A percentile compares a stretch with the other conserved stretches of the same genome.
phyloP scores from a whole-genome alignment of 2,797 vertebrate genomes.

The Nasua narica region DNA sequence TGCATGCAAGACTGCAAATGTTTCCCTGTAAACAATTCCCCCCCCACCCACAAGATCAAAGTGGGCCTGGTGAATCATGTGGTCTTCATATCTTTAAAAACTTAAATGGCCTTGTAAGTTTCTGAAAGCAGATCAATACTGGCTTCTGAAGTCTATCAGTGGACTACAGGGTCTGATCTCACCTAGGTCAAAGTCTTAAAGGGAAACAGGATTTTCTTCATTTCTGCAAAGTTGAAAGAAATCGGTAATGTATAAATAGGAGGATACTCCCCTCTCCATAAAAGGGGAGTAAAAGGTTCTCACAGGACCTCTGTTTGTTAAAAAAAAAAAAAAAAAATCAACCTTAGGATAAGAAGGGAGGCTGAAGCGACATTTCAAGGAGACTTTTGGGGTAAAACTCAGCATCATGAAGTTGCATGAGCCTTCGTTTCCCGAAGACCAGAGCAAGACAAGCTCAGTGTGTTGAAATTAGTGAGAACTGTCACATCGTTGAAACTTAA shows the following conservation, averaged over 20 bases:
- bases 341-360: background rate
- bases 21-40: background rate
- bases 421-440: background rate
- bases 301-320: background rate
- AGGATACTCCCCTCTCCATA: background rate
- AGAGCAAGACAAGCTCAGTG: background rate
- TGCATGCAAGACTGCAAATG: background rate
- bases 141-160: background rate
- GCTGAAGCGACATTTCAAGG: background rate
- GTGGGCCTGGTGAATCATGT: background rate
- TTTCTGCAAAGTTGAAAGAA: background rate
- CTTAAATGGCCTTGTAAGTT: background rate
- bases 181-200: background rate
- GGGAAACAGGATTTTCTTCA: background rate
- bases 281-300: constrained; percentile 3
- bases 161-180: background rate
- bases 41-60: background rate
- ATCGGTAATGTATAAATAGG: background rate
- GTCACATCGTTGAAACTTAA: background rate
- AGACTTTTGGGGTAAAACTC: background rate
- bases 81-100: background rate
- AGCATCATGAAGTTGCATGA: background rate
- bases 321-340: background rate
- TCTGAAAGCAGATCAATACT: background rate
- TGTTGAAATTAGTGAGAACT: background rate